Conservation (phyloP, 92 coral and sea anemone species). For the Porites rus region DNA sequence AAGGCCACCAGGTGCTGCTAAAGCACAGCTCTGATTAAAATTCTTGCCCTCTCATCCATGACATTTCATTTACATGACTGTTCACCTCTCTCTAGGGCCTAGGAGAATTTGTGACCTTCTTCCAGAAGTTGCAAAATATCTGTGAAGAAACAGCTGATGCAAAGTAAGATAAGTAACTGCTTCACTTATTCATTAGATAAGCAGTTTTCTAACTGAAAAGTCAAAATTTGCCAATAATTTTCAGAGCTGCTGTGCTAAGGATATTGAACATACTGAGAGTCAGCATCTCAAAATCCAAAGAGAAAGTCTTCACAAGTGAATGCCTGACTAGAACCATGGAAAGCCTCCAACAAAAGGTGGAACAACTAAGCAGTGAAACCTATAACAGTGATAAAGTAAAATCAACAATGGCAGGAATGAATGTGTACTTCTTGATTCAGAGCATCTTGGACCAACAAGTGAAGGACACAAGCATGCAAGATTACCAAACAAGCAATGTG, state of each 20-base stretch:
- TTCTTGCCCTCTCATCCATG: no score
- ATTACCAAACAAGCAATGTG: conserved; percentile 6
- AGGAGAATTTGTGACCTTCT: conserved; percentile 85
- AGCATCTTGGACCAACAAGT: conserved; percentile 64
- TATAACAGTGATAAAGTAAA: conserved; percentile 1
- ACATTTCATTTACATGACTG: no score
- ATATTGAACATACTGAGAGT: conserved; percentile 59
- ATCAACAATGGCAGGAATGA: conserved; percentile 71
- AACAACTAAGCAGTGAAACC: conserved; percentile 26
- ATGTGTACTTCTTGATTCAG: conserved; percentile 65
- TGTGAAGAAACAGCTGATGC: conserved; percentile 69
- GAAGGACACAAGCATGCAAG: conserved; percentile 1
- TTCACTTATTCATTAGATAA: no score
- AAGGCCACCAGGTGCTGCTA: no score
- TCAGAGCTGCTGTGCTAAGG: conserved; percentile 75
- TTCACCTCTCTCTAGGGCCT: conserved; percentile 66
- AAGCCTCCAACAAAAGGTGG: conserved; percentile 60
- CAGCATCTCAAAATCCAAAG: conserved; percentile 55
- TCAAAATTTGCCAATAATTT: neutral
- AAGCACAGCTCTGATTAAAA: no score
- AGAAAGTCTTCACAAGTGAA: conserved; percentile 56
- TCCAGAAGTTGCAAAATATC: conserved; percentile 83
- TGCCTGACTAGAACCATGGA: conserved; percentile 51
- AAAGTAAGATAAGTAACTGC: conserved; percentile 18
- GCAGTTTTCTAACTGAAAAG: no score